Evolutionary conservation across 2,888 invertebrate genomes (phyloP), one percentile per base, ranked within the genome.

Genomic region (Brenthis ino): DNA sequence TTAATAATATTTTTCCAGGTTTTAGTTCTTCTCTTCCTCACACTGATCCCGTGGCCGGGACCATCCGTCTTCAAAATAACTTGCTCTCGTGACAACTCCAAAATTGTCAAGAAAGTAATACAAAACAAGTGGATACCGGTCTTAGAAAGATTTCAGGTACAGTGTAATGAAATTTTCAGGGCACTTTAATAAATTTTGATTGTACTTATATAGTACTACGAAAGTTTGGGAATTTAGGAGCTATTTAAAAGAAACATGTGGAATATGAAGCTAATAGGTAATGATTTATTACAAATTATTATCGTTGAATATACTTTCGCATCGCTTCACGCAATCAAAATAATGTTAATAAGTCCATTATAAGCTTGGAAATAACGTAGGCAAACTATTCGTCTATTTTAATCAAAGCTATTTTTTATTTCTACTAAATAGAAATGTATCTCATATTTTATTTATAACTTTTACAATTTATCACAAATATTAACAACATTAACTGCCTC

Each of bases 121-220:
- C 96, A 97, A 89, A 97, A 96, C 94, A 97, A 97, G 95, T 97
- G 98, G 97, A 94, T 96, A 76, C 98, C 98, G 67, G 96, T 98
- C 72, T 93, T 98, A 89, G 97, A 97, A 83, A 96, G 97, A 87
- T 97, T 97, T 93, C 96, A 97, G 89, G 93, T 92, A 79, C 2
- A 43, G 8, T 43, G 37, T 43, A 43, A 43, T 43, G 11, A 43
- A 43, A 11, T 43, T 43, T 43, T 43, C 2, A 43, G 37, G 37
- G 0, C 8, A 43, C 37, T 43, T 43, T 53, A 33, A 53, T 16
- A 33, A 4, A 37, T 37, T 54, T n/a, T 43, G 14, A 37, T 51
- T 53, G 54, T 43, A 43, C 37, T 43, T 43, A 43, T 8, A 43
- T 8, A 3, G 37, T 43, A 43, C 37, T 43, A 43, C 37, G 37